Base-by-base conservation (phyloP, 2,113 vertebrate genomes). In the Albula glossodonta region DNA sequence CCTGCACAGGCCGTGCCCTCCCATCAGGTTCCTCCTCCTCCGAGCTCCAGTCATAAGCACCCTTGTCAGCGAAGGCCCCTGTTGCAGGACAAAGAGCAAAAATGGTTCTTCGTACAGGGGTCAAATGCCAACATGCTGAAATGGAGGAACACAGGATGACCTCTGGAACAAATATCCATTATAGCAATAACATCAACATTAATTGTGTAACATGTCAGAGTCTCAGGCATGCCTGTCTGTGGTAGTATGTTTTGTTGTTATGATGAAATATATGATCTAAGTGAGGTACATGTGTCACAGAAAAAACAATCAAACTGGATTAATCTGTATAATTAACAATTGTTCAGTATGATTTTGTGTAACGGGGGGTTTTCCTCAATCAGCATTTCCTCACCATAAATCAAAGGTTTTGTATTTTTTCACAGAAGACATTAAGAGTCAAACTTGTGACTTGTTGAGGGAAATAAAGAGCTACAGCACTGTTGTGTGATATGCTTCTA, bases 1-100 rank as follows among this genome's bases (percentile, higher is more conserved):
- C 98, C 89, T 99, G 98, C 53, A 99, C 93, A 0, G 98, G 98
- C 10, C 97, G 95, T 10, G 98, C 97, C 81, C 97, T 96, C 86
- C 96, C 96, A 60, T 97, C 97, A 0, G 96, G 93, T 25, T 99
- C 98, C 86, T 99, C 98, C 83, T 99, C 98, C 94, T 99, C 98
- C 0, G 97, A 98, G 93, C 98, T 98, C 98, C 98, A 99, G 87
- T 99, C 97, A 0, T 97, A 98, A 13, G 92, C 92, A 50, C 96
- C 93, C 88, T 95, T 96, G 81, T 99, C 98, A 52, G 95, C 94
- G 93, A 99, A 97, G 51, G 94, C 94, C 84, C 96, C 96, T 95
- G 90, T 15, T 41, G 86, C 3, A 19, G 83, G 19, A 50, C 0
- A 86, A 19, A 89, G 3, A 48, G 51, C 17, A n/a, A 12, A 86